phyloP scores from a whole-genome alignment of 2,797 vertebrate genomes.

The Rhadinocentrus ornatus region DNA sequence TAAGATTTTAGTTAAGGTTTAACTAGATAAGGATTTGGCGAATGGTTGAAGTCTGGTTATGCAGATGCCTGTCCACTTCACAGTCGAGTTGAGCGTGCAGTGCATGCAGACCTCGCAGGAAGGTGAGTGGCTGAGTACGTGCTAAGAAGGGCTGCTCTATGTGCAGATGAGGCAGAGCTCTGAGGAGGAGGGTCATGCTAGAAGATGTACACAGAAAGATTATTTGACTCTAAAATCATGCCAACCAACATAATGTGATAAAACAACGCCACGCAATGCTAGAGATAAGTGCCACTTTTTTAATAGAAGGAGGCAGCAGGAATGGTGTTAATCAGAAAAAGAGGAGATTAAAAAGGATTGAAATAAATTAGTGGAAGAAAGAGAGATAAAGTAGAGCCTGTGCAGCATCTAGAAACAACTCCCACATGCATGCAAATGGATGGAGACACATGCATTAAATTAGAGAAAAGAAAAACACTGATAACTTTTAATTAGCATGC shows the following conservation, averaged over 20 bases:
- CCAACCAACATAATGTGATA: constrained; percentile 99
- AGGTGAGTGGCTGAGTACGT: constrained; percentile 79
- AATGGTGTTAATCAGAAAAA: constrained; percentile 81
- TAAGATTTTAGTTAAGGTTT: constrained; percentile 29
- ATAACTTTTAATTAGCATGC: constrained; percentile 32
- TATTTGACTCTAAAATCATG: constrained; percentile 99
- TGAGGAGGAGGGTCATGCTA: constrained; percentile 99
- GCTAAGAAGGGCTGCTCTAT: constrained; percentile 79
- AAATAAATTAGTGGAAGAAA: constrained; percentile 75
- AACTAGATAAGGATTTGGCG: constrained; percentile 42
- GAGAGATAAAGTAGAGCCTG: constrained; percentile 75
- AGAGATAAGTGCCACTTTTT: constrained; percentile 99
- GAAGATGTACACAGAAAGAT: constrained; percentile 99
- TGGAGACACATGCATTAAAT: constrained; percentile 63
- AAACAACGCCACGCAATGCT: constrained; percentile 96
- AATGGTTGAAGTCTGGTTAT: constrained; percentile 55
- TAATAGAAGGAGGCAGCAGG: constrained; percentile 79
- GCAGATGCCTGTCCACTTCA: constrained; percentile 85
- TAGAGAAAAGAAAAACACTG: constrained; percentile 51
- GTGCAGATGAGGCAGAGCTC: constrained; percentile 94
- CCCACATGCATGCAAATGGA: constrained; percentile 68
- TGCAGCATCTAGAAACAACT: constrained; percentile 59
- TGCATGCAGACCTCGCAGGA: constrained; percentile 85
- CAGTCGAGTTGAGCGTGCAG: constrained; percentile 85
- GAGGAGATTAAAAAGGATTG: constrained; percentile 71